phyloP scores from a whole-genome alignment of 2,113 vertebrate species.

The Eudyptes chrysolophus region DNA sequence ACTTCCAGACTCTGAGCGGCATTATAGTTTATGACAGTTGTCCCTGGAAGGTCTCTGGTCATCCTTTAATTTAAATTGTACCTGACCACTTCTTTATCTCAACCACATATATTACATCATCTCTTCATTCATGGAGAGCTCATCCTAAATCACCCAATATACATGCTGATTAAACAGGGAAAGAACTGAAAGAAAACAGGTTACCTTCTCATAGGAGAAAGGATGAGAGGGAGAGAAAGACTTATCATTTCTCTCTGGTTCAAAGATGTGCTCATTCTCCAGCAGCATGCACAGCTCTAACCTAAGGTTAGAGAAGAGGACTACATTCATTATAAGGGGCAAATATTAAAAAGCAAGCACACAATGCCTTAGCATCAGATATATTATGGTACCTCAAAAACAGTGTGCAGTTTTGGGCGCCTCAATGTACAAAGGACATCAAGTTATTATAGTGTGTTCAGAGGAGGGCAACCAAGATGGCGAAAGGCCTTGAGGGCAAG shows the following conservation, averaged over 20 bases:
- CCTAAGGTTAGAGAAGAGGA: background rate
- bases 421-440: background rate
- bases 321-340: background rate
- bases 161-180: background rate
- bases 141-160: background rate
- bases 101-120: background rate
- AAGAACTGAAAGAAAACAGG: background rate
- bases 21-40: background rate
- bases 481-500: background rate
- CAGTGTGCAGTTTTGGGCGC: background rate
- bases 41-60: background rate
- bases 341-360: background rate
- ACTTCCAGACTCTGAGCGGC: background rate
- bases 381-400: background rate
- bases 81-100: background rate
- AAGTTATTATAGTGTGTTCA: background rate
- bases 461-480: accelerated
- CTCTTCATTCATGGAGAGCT: background rate
- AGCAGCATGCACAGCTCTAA: constrained; percentile 28
- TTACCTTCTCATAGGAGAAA: constrained; percentile 42
- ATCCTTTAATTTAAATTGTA: background rate
- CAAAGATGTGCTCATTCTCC: constrained; percentile 38
- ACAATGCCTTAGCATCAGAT: background rate
- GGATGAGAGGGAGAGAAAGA: background rate
- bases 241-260: background rate